Conservation (phyloP, 2,113 vertebrate genomes). For the Noturus placidus region DNA sequence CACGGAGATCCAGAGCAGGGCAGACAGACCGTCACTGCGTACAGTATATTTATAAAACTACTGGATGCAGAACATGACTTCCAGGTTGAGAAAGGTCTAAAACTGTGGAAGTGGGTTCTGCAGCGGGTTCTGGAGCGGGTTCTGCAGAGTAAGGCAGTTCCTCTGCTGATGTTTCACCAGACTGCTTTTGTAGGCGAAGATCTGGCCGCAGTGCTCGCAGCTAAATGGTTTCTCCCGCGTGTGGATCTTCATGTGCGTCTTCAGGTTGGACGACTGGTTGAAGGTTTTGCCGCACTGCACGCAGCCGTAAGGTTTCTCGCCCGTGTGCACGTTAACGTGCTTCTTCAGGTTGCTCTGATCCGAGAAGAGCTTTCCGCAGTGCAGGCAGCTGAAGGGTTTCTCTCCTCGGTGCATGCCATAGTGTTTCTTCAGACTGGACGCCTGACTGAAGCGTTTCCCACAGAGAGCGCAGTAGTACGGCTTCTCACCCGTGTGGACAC, state of each 20-base stretch:
- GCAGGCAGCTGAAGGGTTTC: constrained; percentile 56
- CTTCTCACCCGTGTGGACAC: constrained; percentile 55
- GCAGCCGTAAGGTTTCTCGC: constrained; percentile 53
- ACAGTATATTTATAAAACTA: neutral
- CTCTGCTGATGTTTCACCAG: constrained; percentile 54
- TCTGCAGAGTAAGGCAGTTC: constrained; percentile 40
- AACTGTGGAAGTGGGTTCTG: constrained; percentile 26
- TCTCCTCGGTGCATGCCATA: constrained; percentile 58
- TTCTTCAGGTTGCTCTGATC: constrained; percentile 55
- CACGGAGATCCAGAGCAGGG: neutral
- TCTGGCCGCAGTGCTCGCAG: constrained; percentile 47
- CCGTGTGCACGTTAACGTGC: constrained; percentile 55
- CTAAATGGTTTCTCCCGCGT: constrained; percentile 54
- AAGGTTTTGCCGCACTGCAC: constrained; percentile 55
- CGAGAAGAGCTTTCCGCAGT: constrained; percentile 56
- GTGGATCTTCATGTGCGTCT: constrained; percentile 58
- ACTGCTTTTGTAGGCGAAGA: constrained; percentile 53
- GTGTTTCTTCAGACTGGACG: constrained; percentile 57
- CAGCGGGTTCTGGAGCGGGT: neutral
- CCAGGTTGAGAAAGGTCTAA: neutral
- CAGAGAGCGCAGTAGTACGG: constrained; percentile 55
- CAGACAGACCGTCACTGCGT: neutral
- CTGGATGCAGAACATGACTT: neutral
- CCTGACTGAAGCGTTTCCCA: constrained; percentile 56
- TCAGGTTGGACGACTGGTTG: constrained; percentile 58